Base-by-base conservation (phyloP, 2,888 invertebrate genomes). In the Sesia apiformis region DNA sequence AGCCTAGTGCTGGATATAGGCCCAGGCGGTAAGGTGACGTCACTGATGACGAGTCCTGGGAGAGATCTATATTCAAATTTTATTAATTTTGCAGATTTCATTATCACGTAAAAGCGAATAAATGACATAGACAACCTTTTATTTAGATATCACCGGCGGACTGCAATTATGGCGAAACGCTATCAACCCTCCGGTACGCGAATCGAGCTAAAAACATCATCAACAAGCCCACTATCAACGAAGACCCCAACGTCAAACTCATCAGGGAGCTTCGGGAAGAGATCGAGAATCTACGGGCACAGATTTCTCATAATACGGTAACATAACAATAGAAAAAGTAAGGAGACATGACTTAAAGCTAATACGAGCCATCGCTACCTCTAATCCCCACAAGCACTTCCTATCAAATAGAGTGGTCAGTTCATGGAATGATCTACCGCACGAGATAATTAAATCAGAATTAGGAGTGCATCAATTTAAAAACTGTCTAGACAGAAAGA, bases 171-270 rank as follows among this genome's bases (percentile, higher is more conserved):
- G 94, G 94, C 41, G 97, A 97, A 80, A 96, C 96, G 0, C 81
- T 97, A 41, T 96, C 95, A 55, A 97, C 97, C 0, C 84, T 97
- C 53, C 91, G 96, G 5, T 97, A 97, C 84, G 96, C 97, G 3
- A 96, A 97, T 84, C 90, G 96, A 59, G 97, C 97, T 39, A 96
- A 96, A 86, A 96, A 96, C 76, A 97, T 97, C 63, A 95, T 96
- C 76, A 97, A 97, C 81, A 96, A 96, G 74, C 96, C 96, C 0
- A 96, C 95, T 43, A 95, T 97, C 70, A 97, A 97, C 79, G 96
- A 97, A 79, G 97, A 97, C 83, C 92, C 95, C 38, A 96, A 96
- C 82, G 96, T 96, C 53, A 96, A 95, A 80, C 91, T 97, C 51
- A 96, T 97, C 70, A 89, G 96, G 49, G 96, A 96, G 69, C 91